Evolutionary conservation across 2,113 vertebrate genomes (phyloP).

Genomic region (Stegostoma tigrinum): DNA sequence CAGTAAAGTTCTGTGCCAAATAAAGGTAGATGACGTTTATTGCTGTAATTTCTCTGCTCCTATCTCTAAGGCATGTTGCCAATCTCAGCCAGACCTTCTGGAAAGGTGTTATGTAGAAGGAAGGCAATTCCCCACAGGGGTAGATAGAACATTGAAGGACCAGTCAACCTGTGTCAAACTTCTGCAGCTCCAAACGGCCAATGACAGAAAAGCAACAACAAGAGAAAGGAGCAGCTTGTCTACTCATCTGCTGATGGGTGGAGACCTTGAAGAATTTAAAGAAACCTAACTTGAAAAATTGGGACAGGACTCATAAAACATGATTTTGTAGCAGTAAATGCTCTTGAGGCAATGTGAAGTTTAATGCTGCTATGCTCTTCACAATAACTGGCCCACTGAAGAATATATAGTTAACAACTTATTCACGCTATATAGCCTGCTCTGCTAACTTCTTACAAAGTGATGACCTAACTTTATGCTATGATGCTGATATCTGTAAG

Average conservation of each 20-base stretch:
- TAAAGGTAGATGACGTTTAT: not conserved
- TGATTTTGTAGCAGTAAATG: not conserved
- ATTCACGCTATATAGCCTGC: not conserved
- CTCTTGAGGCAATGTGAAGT: not conserved
- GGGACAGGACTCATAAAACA: not conserved
- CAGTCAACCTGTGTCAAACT: constrained; percentile 5
- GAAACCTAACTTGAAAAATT: not conserved
- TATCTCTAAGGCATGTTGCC: not conserved
- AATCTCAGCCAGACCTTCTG: constrained; percentile 24
- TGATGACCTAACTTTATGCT: not conserved
- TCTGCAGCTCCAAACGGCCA: not conserved
- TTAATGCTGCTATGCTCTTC: not conserved
- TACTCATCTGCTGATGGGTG: not conserved
- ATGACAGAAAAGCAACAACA: not conserved
- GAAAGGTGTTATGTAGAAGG: not conserved
- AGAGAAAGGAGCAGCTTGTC: not conserved
- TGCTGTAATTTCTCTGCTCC: not conserved
- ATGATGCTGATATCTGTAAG: not conserved
- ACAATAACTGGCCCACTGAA: not conserved
- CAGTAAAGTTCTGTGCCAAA: not conserved
- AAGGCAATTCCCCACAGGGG: not conserved
- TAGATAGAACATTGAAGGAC: not conserved
- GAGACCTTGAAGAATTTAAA: not conserved
- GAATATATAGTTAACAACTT: not conserved
- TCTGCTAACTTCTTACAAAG: not conserved